Base-by-base conservation (phyloP, 2,113 vertebrate species). In the Pao palembangensis region DNA sequence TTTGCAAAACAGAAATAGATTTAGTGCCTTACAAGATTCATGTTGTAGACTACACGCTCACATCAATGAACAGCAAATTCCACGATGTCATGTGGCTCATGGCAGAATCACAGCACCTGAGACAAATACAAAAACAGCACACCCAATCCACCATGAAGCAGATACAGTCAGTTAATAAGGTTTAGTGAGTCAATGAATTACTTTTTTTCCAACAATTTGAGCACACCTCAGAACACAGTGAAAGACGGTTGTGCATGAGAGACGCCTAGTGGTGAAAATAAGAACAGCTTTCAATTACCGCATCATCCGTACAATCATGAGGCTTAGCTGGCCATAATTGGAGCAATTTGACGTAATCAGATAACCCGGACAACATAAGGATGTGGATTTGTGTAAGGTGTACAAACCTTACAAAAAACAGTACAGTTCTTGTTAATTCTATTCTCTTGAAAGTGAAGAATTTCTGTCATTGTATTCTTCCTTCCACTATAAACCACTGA, bases 1-100 rank as follows among this genome's bases (percentile, higher is more conserved):
- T 34, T 16, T 28, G 25, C 25, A 28, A 28, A 28, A 28, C 2
- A 28, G 25, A 28, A 28, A 73, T 69, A 58, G 51, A 53, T 16
- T 16, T 41, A 65, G 58, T 65, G 38, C 59, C 46, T 57, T 13
- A 57, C 25, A 51, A 19, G 69, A 73, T 62, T 76, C 51, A 76
- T 51, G 50, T 19, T 10, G 21, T 50, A 58, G 14, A 73, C 62
- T 7, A 51, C 50, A 71, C 16, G 44, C 61, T 41, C 38, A 55
- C 44, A 52, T 12, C 55, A 31, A 60, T n/a, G 15, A 58, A 19
- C 51, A 48, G 48, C 19, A 23, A 31, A 62, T 61, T 64, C 55
- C 31, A 66, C 46, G 31, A 76, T 60, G 51, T 70, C 28, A 23
- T 10, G 1, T 17, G 44, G 66, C 28, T 16, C 42, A 16, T 17